Percentiles rank a stretch among this genome's conserved stretches.
These are phyloP conservation scores for Dryobota labecula DNA, from an alignment of 2,888 invertebrate species.

Conservation along the genomic window DNA sequence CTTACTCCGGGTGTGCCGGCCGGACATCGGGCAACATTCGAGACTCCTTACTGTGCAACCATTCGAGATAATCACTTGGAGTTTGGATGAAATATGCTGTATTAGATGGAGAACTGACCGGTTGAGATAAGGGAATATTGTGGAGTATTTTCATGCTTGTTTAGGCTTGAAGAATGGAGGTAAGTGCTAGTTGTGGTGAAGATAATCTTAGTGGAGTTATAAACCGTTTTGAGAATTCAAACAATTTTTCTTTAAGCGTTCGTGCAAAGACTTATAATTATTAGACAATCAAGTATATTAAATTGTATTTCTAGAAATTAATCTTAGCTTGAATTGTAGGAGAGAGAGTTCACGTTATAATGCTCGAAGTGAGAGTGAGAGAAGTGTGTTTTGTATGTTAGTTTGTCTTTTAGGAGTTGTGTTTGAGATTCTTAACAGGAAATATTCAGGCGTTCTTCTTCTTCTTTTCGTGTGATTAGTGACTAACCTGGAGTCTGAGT, in stretches of 20 bases:
- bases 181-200: not conserved
- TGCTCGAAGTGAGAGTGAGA: too few species aligned
- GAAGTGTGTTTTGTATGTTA: too few species aligned
- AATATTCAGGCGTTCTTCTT: too few species aligned
- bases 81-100: constrained; percentile 45
- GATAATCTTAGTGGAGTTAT: not conserved
- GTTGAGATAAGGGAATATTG: constrained; percentile 19
- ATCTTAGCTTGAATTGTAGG: not conserved
- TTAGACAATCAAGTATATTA: not conserved
- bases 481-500: too few species aligned
- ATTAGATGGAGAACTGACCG: constrained; percentile 31
- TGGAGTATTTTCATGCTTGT: constrained; percentile 7
- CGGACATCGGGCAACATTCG: constrained; percentile 67
- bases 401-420: not conserved
- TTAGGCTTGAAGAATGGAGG: constrained; percentile 3
- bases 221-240: not conserved
- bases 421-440: not conserved
- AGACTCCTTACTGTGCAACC: constrained; percentile 53
- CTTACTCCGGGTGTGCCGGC: constrained; percentile 59
- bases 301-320: not conserved
- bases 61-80: constrained; percentile 59
- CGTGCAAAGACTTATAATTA: not conserved
- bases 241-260: not conserved
- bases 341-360: constrained; percentile 17
- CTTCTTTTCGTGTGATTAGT: too few species aligned